Evolutionary conservation across 2,888 invertebrate genomes (phyloP).

Genomic region (Tortrix viridana): DNA sequence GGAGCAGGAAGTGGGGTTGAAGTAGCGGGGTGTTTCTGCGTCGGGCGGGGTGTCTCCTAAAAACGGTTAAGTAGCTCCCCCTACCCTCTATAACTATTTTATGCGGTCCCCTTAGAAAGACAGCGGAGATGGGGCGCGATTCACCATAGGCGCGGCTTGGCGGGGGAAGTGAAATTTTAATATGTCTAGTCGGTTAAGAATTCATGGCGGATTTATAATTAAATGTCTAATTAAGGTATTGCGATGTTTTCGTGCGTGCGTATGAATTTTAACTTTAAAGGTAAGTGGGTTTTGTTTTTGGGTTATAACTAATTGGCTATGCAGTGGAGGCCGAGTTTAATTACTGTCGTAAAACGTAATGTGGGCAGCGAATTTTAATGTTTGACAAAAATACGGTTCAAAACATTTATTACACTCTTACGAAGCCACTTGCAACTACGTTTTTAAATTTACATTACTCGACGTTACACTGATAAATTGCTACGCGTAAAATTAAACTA

Average conservation of each 20-base stretch:
- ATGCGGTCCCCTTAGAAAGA: constrained; percentile 84
- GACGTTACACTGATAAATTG: too few relatives aligned
- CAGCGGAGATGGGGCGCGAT: constrained; percentile 81
- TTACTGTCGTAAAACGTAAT: neutral
- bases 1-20: constrained; percentile 78
- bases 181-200: constrained; percentile 80
- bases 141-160: constrained; percentile 69
- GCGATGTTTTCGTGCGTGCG: constrained; percentile 65
- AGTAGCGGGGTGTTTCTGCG: constrained; percentile 75
- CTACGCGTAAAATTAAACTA: too few relatives aligned
- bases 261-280: constrained; percentile 59
- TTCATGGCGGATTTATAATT: constrained; percentile 82
- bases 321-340: constrained; percentile 10
- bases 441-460: too few relatives aligned
- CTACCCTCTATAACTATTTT: constrained; percentile 83
- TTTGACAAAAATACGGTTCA: neutral
- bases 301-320: constrained; percentile 30
- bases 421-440: neutral
- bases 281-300: constrained; percentile 34
- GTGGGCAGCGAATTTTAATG: neutral
- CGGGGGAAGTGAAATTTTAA: constrained; percentile 81
- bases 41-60: constrained; percentile 81
- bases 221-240: constrained; percentile 78
- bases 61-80: constrained; percentile 84
- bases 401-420: neutral